Percentiles rank a stretch among this genome's conserved stretches.
These are phyloP conservation scores for Steatornis caripensis DNA, from an alignment of 2,113 vertebrate species.

Conservation along the genomic window DNA sequence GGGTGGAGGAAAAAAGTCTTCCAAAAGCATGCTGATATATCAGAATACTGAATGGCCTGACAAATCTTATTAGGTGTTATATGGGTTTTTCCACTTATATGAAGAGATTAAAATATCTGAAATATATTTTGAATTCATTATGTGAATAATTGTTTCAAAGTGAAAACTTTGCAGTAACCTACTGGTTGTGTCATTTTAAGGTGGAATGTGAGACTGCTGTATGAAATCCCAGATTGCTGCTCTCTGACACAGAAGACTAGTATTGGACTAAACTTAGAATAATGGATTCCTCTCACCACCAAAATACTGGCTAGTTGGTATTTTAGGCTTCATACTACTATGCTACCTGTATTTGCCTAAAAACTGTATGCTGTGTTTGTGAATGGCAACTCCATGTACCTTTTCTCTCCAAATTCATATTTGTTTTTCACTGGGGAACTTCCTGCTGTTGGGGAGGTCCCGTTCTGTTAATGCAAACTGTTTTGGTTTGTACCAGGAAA, in stretches of 20 bases:
- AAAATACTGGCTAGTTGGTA: background rate
- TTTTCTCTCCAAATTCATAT: background rate
- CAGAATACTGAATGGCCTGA: constrained; percentile 18
- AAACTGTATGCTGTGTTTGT: background rate
- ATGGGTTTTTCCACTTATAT: background rate
- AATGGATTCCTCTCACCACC: background rate
- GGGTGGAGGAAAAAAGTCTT: background rate
- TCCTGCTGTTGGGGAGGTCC: background rate
- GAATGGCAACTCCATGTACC: background rate
- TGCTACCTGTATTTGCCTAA: background rate
- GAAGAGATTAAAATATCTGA: background rate
- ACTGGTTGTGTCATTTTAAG: background rate
- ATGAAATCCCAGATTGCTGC: background rate
- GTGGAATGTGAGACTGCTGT: background rate
- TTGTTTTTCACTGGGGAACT: background rate
- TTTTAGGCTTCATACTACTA: background rate
- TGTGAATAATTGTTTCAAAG: background rate
- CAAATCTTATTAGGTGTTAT: background rate
- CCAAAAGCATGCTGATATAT: constrained; percentile 4
- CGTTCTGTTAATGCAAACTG: background rate
- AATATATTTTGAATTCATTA: background rate
- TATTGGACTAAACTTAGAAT: background rate
- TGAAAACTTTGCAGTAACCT: background rate
- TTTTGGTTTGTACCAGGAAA: background rate
- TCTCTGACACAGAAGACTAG: background rate